phyloP scores from a whole-genome alignment of 2,113 vertebrate genomes.

The Channa argus region DNA sequence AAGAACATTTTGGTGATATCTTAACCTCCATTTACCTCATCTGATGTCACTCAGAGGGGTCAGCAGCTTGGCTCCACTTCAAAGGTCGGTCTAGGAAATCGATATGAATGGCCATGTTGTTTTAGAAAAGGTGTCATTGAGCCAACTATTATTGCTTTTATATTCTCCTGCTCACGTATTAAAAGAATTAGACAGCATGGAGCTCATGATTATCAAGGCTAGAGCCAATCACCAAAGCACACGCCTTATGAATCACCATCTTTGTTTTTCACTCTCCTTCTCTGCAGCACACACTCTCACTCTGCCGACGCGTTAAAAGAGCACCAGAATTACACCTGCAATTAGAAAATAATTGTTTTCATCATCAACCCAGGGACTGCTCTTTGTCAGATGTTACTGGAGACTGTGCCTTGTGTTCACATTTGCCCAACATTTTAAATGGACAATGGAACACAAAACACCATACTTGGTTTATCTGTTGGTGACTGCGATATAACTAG shows the following conservation, averaged over 20 bases:
- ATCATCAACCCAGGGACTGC: conserved; percentile 55
- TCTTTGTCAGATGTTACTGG: conserved; percentile 52
- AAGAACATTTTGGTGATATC: conserved; percentile 27
- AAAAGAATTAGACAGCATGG: conserved; percentile 26
- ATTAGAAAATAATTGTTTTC: conserved; percentile 71
- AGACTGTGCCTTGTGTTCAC: conserved; percentile 39
- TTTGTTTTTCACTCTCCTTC: conserved; percentile 23
- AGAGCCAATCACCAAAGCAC: conserved; percentile 46
- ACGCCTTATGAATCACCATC: conserved; percentile 43
- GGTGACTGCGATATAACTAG: conserved; percentile 41
- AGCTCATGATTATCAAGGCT: conserved; percentile 32
- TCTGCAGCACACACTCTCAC: neutral
- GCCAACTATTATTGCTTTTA: conserved; percentile 13
- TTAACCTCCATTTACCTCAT: conserved; percentile 20
- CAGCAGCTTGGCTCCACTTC: conserved; percentile 15
- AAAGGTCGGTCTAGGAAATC: conserved; percentile 30
- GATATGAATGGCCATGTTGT: conserved; percentile 20
- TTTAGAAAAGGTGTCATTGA: conserved; percentile 32
- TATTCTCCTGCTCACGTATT: conserved; percentile 33
- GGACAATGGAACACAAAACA: conserved; percentile 22
- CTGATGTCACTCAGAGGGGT: conserved; percentile 19
- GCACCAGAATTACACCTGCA: conserved; percentile 52
- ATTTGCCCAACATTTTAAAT: conserved; percentile 30
- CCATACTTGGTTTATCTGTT: conserved; percentile 53
- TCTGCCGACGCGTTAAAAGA: conserved; percentile 19